Evolutionary conservation across 2,113 vertebrate species (phyloP), one percentile per base, ranked within the genome.

Genomic region (Panthera leo): DNA sequence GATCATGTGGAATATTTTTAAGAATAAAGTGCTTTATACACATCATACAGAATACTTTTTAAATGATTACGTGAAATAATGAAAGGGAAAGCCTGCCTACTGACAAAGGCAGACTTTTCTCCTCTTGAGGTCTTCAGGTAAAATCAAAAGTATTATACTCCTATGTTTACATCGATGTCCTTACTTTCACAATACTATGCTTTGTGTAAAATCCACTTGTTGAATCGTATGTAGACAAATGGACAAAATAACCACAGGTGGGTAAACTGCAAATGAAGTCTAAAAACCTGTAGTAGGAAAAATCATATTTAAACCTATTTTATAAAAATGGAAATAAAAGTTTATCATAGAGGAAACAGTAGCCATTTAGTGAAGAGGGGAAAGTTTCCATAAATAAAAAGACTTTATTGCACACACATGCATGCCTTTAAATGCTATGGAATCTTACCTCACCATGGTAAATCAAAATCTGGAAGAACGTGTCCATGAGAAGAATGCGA

Each of bases 401-500:
- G 29, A 94, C 16, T 58, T 82, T 4, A 51, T 13, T 45, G 21
- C 9, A 96, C 5, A 34, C 31, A 75, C 5, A 0, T n/a, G 73
- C 63, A 89, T 51, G 45, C 78, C 3, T 15, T 45, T 85, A 95
- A 95, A 73, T 93, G 70, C 76, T 0, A 73, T 9, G 95, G 48
- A 63, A 51, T 96, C 98, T 99, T 99, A 99, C 99, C 99, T 99
- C 99, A 96, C 99, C 99, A 1, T 99, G 99, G 98, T 99, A 99
- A 98, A 99, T 99, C 97, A 99, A 99, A 93, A 99, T 99, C 98
- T 99, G 99, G 98, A 99, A 99, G 99, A 99, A 99, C 0, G 99
- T 99, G 98, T 99, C 99, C 99, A 99, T 99, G 67, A 99, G 99
- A 67, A 99, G 99, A 98, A 99, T 99, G 10, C 99, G 99, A 98